These are phyloP conservation scores for Geotrupes spiniger DNA, from an alignment of 2,888 invertebrate genomes.

Conservation along the genomic window DNA sequence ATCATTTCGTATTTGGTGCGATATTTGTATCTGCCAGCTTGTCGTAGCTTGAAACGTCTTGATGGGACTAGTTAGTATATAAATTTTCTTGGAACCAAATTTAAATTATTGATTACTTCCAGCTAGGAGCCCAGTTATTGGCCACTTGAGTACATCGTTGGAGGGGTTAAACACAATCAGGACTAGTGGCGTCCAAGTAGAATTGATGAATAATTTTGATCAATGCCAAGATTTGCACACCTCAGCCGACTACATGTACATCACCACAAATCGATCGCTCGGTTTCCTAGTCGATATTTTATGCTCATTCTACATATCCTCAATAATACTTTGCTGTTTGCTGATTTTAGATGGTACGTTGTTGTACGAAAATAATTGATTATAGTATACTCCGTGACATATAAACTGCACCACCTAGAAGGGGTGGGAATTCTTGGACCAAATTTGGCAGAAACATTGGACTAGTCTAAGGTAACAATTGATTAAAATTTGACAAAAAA, in stretches of 20 bases:
- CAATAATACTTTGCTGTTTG: slow-evolving; percentile 24
- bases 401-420: no score
- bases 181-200: slow-evolving; percentile 37
- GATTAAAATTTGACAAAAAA: no score
- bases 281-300: slow-evolving; percentile 37
- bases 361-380: no score
- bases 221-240: slow-evolving; percentile 41
- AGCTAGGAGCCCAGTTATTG: slow-evolving; percentile 45
- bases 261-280: slow-evolving; percentile 34
- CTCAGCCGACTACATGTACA: slow-evolving; percentile 39
- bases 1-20: slow-evolving; percentile 62
- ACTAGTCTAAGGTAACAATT: no score
- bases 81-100: slow-evolving; percentile 31
- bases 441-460: no score
- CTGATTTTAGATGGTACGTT: slow-evolving; percentile 39
- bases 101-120: slow-evolving; percentile 18
- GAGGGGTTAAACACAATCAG: slow-evolving; percentile 43
- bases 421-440: no score
- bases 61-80: slow-evolving; percentile 55
- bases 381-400: no score
- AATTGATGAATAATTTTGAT: slow-evolving; percentile 40
- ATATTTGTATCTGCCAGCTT: slow-evolving; percentile 65
- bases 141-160: slow-evolving; percentile 42
- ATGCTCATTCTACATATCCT: slow-evolving; percentile 32
- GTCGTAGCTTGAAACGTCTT: slow-evolving; percentile 68